phyloP scores from a whole-genome alignment of 2,888 invertebrate species.

The Emmelina monodactyla region DNA sequence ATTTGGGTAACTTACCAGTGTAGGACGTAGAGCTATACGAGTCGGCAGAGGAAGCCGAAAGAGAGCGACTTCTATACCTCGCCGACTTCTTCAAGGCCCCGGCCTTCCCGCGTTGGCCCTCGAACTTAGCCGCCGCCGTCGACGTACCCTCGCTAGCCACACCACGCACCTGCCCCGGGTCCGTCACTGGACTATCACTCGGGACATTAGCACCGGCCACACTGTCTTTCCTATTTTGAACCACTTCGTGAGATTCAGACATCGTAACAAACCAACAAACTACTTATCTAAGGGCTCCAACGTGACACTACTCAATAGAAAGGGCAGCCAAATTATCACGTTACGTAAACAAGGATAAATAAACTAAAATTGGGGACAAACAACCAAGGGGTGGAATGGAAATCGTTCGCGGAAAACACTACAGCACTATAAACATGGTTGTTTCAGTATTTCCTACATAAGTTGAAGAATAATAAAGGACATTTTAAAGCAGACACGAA shows the following conservation, averaged over 20 bases:
- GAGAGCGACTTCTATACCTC: conserved; percentile 86
- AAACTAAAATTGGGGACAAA: background rate
- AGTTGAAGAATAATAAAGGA: background rate
- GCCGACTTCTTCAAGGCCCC: conserved; percentile 87
- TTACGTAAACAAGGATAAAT: background rate
- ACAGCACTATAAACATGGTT: background rate
- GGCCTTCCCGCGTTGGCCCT: conserved; percentile 61
- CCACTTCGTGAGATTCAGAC: conserved; percentile 34
- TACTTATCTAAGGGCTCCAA: background rate
- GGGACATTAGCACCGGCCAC: conserved; percentile 60
- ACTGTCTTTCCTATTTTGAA: conserved; percentile 43
- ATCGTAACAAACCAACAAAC: conserved; percentile 20
- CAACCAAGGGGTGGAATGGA: background rate
- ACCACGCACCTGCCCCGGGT: conserved; percentile 71
- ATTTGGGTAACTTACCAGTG: conserved; percentile 67
- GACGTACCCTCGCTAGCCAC: conserved; percentile 29
- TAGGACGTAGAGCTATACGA: conserved; percentile 88
- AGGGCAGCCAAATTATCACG: background rate
- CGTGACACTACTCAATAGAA: background rate
- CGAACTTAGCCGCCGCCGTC: conserved; percentile 51
- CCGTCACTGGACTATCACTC: conserved; percentile 78
- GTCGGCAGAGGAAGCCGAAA: conserved; percentile 94
- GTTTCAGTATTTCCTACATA: background rate
- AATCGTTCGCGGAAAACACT: conserved; percentile 1
- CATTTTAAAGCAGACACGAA: background rate